Evolutionary conservation across 2,113 vertebrate genomes (phyloP), one percentile per base, ranked within the genome.

Genomic region (Verasper variegatus): DNA sequence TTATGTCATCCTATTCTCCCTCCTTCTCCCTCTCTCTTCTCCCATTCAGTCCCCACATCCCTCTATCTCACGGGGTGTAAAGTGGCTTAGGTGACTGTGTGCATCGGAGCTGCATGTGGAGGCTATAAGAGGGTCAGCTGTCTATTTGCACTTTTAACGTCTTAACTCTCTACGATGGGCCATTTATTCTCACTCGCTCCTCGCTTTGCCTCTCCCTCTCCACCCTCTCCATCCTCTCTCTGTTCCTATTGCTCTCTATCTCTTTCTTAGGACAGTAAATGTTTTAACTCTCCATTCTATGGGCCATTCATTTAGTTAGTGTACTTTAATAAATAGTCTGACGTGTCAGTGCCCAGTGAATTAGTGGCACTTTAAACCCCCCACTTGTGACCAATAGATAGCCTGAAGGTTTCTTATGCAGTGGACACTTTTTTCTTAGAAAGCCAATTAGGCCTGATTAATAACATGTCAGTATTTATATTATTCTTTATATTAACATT

Each of bases 251-350:
- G 80, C 87, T 86, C 80, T 88, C 83, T 71, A 87, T 91, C 87
- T 90, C 87, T 90, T 87, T 92, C 89, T 85, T 49, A 91, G 88
- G 91, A 91, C 90, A 91, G 88, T 94, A 94, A 94, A 94, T 91
- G 91, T 92, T 93, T 94, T 92, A 93, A 94, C 90, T 95, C 90
- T 88, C 91, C 86, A 92, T 93, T 93, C 92, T 92, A 94, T 93
- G 93, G 90, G 85, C 92, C 93, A 94, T 94, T 94, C 91, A 94
- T 94, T 94, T 91, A 90, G 92, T 92, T 93, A 92, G 90, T 92
- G 93, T 92, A 92, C 92, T 91, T 95, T 94, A 92, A 94, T 93
- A 94, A 94, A 94, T 94, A 94, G 91, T 93, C 90, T 91, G 85
- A 93, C 69, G 86, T 93, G 93, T 94, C 93, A 94, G 70, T 91